Conservation (phyloP, 1,140 invertebrate species). For the Zaprionus africanus region DNA sequence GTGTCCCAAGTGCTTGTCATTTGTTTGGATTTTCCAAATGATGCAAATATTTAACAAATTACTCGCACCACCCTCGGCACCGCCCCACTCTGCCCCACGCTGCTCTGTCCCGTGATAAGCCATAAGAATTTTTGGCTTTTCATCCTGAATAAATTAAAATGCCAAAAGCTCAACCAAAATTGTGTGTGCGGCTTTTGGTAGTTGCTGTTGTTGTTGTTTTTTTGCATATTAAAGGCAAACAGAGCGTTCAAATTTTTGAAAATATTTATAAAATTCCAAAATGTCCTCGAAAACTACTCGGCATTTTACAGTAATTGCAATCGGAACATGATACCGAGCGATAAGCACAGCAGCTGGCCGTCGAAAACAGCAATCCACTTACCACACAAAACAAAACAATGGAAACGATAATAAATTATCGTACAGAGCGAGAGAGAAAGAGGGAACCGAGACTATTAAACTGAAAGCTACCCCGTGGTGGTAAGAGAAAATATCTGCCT, state of each 20-base stretch:
- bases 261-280: neutral
- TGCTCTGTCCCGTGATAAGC: neutral
- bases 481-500: neutral
- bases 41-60: constrained; percentile 63
- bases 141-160: constrained; percentile 37
- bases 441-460: constrained; percentile 4
- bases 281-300: neutral
- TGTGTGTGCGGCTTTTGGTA: neutral
- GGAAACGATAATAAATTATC: constrained; percentile 14
- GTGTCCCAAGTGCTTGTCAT: constrained; percentile 30
- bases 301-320: neutral
- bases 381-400: constrained; percentile 1
- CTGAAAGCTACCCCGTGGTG: neutral
- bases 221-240: neutral
- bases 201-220: neutral
- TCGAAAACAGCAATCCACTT: neutral
- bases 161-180: constrained; percentile 3
- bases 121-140: constrained; percentile 18
- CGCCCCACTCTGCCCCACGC: neutral
- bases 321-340: neutral
- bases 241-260: neutral
- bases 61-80: neutral
- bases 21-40: constrained; percentile 40
- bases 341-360: neutral
- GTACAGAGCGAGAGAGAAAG: constrained; percentile 5